Conservation (phyloP, 2,797 vertebrate genomes). For the Pangasius sanitwongsei region DNA sequence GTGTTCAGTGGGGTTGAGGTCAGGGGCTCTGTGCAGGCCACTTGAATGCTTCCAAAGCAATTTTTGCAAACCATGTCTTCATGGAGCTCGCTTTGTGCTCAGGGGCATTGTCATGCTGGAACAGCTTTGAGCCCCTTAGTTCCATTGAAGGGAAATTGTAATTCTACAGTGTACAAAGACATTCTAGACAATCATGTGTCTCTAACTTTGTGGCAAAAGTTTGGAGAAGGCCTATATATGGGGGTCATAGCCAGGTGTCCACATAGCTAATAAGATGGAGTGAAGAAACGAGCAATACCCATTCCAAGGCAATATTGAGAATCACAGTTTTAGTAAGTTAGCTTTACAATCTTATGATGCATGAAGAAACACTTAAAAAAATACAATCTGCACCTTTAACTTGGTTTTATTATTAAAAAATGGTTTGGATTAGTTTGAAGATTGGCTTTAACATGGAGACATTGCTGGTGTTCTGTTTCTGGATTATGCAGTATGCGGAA, state of each 20-base stretch:
- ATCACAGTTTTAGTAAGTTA: neutral
- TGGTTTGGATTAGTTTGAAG: neutral
- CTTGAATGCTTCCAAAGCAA: neutral
- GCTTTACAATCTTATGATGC: neutral
- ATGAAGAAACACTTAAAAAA: neutral
- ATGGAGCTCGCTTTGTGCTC: neutral
- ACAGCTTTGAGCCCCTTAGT: neutral
- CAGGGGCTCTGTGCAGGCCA: neutral
- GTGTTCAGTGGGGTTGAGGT: neutral
- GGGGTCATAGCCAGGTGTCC: neutral
- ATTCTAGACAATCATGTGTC: neutral
- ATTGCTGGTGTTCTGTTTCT: constrained; percentile 3
- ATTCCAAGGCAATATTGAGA: neutral
- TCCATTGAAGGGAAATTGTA: neutral
- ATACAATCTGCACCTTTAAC: neutral
- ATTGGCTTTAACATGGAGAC: neutral
- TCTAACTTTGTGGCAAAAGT: neutral
- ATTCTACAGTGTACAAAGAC: neutral
- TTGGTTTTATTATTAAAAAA: neutral
- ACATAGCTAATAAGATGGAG: neutral
- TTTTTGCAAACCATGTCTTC: neutral
- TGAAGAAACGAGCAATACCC: neutral
- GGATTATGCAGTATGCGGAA: constrained; percentile 11
- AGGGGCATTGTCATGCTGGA: neutral
- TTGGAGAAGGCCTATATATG: neutral